These are phyloP conservation scores for Branchipolynoe longqiensis DNA, from an alignment of 2,888 invertebrate genomes.

Conservation along the genomic window DNA sequence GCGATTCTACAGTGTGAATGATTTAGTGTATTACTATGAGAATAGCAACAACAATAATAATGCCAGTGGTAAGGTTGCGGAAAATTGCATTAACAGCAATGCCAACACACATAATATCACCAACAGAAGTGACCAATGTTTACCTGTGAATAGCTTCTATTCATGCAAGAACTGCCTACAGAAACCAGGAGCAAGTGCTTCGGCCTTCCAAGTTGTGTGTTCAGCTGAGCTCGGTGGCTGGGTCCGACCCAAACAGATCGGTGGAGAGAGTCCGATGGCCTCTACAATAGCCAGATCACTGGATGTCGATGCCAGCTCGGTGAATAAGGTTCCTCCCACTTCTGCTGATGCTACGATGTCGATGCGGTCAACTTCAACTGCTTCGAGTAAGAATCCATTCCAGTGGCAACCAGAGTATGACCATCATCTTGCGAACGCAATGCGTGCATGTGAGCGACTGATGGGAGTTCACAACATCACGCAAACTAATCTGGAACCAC, in stretches of 20 bases:
- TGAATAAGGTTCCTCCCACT: too few relatives aligned
- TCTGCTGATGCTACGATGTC: too few relatives aligned
- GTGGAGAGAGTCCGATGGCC: too few relatives aligned
- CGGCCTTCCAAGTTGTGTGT: slow-evolving; percentile 22
- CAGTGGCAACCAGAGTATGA: not conserved
- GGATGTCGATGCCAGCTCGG: too few relatives aligned
- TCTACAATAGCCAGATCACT: not conserved
- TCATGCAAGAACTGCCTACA: too few relatives aligned
- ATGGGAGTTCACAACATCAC: not conserved
- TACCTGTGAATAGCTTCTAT: too few relatives aligned
- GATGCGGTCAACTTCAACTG: not conserved
- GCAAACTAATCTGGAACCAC: not conserved
- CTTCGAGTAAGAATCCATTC: not conserved
- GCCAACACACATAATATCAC: not conserved
- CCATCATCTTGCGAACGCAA: not conserved
- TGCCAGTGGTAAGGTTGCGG: not conserved
- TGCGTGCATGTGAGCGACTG: not conserved
- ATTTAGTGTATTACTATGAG: not conserved
- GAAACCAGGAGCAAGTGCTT: not conserved
- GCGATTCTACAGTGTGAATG: not conserved
- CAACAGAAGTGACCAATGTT: not conserved
- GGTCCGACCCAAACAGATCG: not conserved
- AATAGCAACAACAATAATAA: not conserved
- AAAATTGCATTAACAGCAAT: not conserved
- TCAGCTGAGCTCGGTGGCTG: too few relatives aligned